phyloP scores from a whole-genome alignment of 92 coral and sea anemone species.

The Actinostola sp. region DNA sequence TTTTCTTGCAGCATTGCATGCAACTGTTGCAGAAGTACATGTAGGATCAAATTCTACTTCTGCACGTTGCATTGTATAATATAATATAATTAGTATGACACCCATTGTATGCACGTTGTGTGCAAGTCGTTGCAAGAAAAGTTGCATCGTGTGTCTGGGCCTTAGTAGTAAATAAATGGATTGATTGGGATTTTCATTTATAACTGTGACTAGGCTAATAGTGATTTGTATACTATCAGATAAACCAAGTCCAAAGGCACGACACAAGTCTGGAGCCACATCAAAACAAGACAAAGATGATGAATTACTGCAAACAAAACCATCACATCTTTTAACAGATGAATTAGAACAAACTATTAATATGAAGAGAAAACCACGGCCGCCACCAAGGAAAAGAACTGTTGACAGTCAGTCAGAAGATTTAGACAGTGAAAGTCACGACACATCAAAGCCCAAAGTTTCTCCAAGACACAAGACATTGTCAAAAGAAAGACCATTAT shows the following conservation, averaged over 20 bases:
- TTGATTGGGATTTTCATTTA: background rate
- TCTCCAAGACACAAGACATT: constrained; percentile 23
- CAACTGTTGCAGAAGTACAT: too few species aligned
- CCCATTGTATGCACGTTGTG: too few species aligned
- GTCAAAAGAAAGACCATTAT: background rate
- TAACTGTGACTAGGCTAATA: background rate
- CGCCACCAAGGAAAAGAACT: constrained; percentile 25
- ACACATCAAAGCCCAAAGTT: constrained; percentile 24
- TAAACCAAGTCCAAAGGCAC: constrained; percentile 28
- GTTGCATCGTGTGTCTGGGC: too few species aligned
- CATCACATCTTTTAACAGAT: background rate
- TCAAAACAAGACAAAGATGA: constrained; percentile 8
- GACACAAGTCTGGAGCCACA: background rate
- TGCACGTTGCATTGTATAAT: too few species aligned
- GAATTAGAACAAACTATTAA: constrained; percentile 16
- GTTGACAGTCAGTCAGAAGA: constrained; percentile 10
- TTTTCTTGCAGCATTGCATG: too few species aligned
- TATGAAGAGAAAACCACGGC: constrained; percentile 17
- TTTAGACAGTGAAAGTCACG: background rate
- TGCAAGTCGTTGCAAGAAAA: too few species aligned
- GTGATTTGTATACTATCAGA: background rate
- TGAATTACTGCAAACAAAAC: background rate
- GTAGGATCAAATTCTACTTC: too few species aligned
- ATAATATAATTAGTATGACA: too few species aligned
- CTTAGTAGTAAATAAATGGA: background rate